A percentile compares a stretch with the other conserved stretches of the same genome.
Conservation (phyloP, 2,888 invertebrate species). For the Cephus spinipes region DNA sequence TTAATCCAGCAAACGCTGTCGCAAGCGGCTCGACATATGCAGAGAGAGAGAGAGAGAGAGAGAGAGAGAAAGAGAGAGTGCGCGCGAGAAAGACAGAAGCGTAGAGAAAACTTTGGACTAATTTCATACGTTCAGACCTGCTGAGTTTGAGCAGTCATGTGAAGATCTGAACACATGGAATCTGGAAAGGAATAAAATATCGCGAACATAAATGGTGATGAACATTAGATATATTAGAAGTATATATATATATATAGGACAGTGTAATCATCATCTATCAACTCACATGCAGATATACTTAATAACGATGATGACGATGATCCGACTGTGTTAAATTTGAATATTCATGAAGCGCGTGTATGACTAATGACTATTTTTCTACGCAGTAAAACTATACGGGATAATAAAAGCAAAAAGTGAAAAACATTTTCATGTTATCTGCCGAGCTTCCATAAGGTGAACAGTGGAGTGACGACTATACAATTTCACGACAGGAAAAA, state of each 20-base stretch:
- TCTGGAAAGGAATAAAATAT: neutral
- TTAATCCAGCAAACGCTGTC: slow-evolving; percentile 11
- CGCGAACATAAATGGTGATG: neutral
- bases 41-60: too few relatives aligned
- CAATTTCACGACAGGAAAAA: neutral
- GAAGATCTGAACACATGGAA: neutral
- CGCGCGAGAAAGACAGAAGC: too few relatives aligned
- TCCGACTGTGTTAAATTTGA: neutral
- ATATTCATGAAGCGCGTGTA: neutral
- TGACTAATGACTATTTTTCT: neutral
- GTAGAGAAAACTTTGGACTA: too few relatives aligned
- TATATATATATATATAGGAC: neutral
- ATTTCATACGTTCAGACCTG: too few relatives aligned
- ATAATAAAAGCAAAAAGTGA: neutral
- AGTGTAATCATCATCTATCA: neutral
- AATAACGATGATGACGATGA: neutral
- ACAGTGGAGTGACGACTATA: neutral
- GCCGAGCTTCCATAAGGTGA: neutral
- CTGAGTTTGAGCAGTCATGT: neutral
- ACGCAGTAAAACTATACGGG: neutral
- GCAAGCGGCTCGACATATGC: neutral
- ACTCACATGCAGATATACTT: neutral
- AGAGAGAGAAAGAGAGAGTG: too few relatives aligned
- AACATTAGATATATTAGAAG: neutral
- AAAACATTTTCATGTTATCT: neutral